phyloP scores from a whole-genome alignment of 2,888 invertebrate species.

The Rhopalosiphum nymphaeae region DNA sequence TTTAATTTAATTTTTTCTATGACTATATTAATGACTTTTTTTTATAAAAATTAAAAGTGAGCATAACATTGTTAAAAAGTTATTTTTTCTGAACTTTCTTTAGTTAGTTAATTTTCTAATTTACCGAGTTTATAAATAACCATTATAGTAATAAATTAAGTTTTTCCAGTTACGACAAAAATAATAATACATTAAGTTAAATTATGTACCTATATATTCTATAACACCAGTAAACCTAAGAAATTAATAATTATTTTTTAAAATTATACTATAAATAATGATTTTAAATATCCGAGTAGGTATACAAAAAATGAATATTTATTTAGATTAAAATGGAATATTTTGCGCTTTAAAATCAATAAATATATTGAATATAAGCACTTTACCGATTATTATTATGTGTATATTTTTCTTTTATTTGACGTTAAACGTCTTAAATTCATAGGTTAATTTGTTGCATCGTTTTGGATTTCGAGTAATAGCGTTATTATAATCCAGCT shows the following conservation, averaged over 20 bases:
- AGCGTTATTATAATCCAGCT: constrained; percentile 3
- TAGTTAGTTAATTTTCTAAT: neutral
- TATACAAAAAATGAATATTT: neutral
- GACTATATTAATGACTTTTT: too few relatives aligned
- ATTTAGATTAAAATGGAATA: neutral
- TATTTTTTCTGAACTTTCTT: neutral
- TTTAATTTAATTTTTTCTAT: too few relatives aligned
- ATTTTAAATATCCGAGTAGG: neutral
- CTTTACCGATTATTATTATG: neutral
- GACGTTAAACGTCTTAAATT: neutral
- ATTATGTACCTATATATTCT: too few relatives aligned
- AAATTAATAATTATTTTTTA: too few relatives aligned
- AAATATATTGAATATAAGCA: neutral
- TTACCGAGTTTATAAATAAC: neutral
- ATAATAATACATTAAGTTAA: too few relatives aligned
- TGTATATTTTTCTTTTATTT: neutral
- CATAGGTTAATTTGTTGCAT: neutral
- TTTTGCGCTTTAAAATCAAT: neutral
- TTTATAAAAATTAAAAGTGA: too few relatives aligned
- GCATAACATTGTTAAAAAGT: neutral
- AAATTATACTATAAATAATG: too few relatives aligned
- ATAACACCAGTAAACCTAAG: too few relatives aligned
- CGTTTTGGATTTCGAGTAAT: neutral
- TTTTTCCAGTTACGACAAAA: neutral
- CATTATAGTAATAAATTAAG: neutral